Evolutionary conservation across 2,797 vertebrate genomes (phyloP).

Genomic region (Geotrypetes seraphini): DNA sequence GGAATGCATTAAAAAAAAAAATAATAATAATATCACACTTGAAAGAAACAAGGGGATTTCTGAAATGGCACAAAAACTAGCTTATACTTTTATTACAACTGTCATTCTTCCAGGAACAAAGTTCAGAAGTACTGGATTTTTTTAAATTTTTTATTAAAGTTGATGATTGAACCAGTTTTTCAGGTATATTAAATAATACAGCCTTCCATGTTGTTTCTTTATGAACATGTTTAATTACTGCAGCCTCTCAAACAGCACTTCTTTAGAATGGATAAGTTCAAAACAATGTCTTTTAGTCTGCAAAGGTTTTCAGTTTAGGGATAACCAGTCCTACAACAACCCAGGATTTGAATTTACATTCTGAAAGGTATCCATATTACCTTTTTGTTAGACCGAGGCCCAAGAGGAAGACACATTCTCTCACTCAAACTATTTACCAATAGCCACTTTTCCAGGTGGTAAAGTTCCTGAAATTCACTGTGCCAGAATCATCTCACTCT

Average conservation of each 20-base stretch:
- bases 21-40: no score
- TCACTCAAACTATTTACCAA: constrained; percentile 12
- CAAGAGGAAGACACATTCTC: constrained; percentile 11
- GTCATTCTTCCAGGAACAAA: no score
- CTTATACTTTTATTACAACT: no score
- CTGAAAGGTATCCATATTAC: constrained; percentile 14
- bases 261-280: constrained; percentile 4
- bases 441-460: constrained; percentile 2
- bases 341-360: constrained; percentile 27
- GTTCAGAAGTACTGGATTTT: constrained; percentile 66
- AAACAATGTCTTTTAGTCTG: constrained; percentile 1
- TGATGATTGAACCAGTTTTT: constrained; percentile 81
- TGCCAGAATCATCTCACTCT: no score
- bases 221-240: constrained; percentile 5
- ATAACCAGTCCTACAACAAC: constrained; percentile 25
- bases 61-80: no score
- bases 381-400: constrained; percentile 14
- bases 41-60: no score
- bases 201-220: constrained; percentile 40
- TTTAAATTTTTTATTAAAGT: constrained; percentile 87
- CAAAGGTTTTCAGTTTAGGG: constrained; percentile 10
- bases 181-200: constrained; percentile 88
- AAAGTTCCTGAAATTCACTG: neutral
- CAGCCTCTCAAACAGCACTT: constrained; percentile 22
- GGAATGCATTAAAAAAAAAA: no score